These are phyloP conservation scores for Sardina pilchardus DNA, from an alignment of 2,113 vertebrate genomes.

Conservation along the genomic window DNA sequence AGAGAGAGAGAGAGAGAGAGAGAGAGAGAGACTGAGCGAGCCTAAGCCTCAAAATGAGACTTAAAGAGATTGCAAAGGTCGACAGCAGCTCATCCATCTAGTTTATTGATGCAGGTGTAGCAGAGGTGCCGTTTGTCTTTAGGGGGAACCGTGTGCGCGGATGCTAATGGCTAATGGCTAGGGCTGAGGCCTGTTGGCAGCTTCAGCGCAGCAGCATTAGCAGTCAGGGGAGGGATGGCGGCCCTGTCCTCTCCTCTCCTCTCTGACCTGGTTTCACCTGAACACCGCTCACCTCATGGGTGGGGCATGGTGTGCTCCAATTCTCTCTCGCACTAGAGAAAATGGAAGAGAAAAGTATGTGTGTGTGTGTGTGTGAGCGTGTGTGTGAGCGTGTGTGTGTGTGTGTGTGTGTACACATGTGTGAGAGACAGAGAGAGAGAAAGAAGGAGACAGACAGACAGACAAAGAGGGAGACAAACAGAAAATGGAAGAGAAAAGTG, in stretches of 20 bases:
- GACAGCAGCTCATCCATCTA: background rate
- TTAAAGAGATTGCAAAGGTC: background rate
- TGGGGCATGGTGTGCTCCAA: background rate
- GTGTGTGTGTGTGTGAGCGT: background rate
- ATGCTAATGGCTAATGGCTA: background rate
- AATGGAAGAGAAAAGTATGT: background rate
- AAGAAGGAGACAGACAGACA: background rate
- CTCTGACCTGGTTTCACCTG: background rate
- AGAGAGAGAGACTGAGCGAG: background rate
- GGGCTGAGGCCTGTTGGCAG: background rate
- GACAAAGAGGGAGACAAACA: background rate
- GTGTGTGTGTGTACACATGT: too few relatives aligned
- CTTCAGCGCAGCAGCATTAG: background rate
- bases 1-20: background rate
- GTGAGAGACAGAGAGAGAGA: background rate
- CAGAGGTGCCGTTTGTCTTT: background rate
- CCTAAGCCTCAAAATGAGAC: background rate
- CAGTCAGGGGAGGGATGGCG: background rate
- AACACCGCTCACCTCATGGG: background rate
- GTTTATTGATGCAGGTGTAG: background rate
- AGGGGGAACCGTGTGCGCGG: background rate
- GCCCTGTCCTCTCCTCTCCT: background rate
- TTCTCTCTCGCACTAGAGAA: background rate
- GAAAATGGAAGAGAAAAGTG: background rate
- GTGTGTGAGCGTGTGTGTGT: background rate